Percentiles rank a stretch among this genome's conserved stretches.
These are phyloP conservation scores for roundworm (Caenorhabditis elegans) DNA, from an alignment of 1,140 invertebrate species.

Conservation along the genomic window DNA sequence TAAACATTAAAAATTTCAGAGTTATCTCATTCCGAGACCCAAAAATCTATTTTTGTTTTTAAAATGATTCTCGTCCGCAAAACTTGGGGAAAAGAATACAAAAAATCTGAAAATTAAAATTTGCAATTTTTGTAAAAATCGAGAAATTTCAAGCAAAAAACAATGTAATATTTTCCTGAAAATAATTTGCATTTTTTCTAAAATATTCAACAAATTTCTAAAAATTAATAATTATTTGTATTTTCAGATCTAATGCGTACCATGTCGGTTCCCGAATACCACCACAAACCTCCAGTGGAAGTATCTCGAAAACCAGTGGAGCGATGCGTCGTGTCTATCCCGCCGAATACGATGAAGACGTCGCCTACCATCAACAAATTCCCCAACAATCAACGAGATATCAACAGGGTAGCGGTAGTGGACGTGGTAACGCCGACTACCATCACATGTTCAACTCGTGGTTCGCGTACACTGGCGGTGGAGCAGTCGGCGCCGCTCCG, in stretches of 20 bases:
- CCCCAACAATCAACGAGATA: not conserved
- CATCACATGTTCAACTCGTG: constrained; percentile 53
- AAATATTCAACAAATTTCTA: too few relatives aligned
- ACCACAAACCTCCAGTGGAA: not conserved
- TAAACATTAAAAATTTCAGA: not conserved
- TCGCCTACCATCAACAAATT: not conserved
- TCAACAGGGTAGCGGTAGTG: not conserved
- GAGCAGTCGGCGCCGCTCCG: constrained; percentile 20
- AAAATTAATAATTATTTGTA: too few relatives aligned
- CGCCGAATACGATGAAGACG: not conserved
- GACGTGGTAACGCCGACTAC: constrained; percentile 39
- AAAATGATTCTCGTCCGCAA: too few relatives aligned
- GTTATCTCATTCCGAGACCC: not conserved
- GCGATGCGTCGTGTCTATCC: constrained; percentile 8
- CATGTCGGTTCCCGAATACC: constrained; percentile 21
- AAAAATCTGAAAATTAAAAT: too few relatives aligned
- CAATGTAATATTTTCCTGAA: too few relatives aligned
- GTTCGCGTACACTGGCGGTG: constrained; percentile 50
- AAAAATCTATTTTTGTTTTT: too few relatives aligned
- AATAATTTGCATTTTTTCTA: too few relatives aligned
- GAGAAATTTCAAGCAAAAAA: too few relatives aligned
- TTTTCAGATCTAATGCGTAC: constrained; percentile 5
- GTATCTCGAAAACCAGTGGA: not conserved
- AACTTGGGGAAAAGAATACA: too few relatives aligned
- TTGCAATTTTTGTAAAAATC: too few relatives aligned